phyloP scores from a whole-genome alignment of 1,140 invertebrate genomes.

The Drosophila pachea region DNA sequence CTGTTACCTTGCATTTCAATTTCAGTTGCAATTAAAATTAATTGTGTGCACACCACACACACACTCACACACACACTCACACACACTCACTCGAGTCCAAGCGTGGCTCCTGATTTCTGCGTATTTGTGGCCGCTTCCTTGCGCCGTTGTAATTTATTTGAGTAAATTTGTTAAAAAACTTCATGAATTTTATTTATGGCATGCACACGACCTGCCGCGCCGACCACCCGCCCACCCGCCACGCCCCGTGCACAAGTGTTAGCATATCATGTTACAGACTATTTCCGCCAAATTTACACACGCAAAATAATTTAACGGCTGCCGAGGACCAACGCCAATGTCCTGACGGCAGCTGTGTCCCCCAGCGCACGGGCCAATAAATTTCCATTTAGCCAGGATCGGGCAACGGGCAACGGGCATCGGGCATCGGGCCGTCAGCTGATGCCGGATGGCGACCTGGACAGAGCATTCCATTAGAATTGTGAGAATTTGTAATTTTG shows the following conservation, averaged over 20 bases:
- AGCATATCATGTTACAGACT: slow-evolving; percentile 76
- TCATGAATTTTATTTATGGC: slow-evolving; percentile 73
- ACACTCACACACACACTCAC: neutral
- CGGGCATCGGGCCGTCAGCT: too few relatives aligned
- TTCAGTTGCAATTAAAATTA: slow-evolving; percentile 72
- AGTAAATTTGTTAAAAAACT: slow-evolving; percentile 73
- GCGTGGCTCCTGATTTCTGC: slow-evolving; percentile 19
- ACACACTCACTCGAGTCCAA: neutral
- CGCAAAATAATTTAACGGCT: slow-evolving; percentile 74
- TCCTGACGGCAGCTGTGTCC: slow-evolving; percentile 45
- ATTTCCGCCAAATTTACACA: slow-evolving; percentile 77
- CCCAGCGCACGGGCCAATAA: slow-evolving; percentile 65
- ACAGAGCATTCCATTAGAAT: slow-evolving; percentile 73
- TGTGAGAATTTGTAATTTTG: slow-evolving; percentile 79
- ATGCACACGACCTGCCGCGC: slow-evolving; percentile 31
- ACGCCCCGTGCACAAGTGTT: slow-evolving; percentile 60
- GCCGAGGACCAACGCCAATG: slow-evolving; percentile 28
- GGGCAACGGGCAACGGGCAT: too few relatives aligned
- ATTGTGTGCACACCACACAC: slow-evolving; percentile 50
- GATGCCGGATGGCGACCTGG: slow-evolving; percentile 16
- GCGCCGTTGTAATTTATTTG: slow-evolving; percentile 74
- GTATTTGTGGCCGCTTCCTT: slow-evolving; percentile 45
- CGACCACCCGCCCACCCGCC: slow-evolving; percentile 7
- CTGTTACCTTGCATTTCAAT: slow-evolving; percentile 64
- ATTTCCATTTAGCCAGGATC: slow-evolving; percentile 67